phyloP scores from a whole-genome alignment of 2,888 invertebrate genomes.

The Acrocera orbiculus region DNA sequence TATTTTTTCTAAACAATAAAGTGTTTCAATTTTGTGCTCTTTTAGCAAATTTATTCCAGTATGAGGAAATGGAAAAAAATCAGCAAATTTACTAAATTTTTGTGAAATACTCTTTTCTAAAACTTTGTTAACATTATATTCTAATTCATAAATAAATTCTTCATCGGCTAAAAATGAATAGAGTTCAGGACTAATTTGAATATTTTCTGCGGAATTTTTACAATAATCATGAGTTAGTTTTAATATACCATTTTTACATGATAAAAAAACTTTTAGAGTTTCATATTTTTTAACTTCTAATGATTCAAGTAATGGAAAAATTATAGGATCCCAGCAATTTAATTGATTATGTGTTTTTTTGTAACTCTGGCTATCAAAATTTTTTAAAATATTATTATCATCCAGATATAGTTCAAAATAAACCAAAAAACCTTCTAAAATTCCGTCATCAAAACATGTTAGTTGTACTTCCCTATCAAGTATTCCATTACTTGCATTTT shows the following conservation, averaged over 20 bases:
- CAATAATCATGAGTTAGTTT: constrained; percentile 8
- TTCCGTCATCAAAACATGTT: constrained; percentile 3
- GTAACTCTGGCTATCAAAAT: constrained; percentile 5
- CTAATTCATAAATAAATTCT: constrained; percentile 10
- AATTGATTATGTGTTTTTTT: neutral
- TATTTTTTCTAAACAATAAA: constrained; percentile 8
- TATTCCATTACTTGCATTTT: constrained; percentile 6
- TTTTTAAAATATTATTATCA: constrained; percentile 6
- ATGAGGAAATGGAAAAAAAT: constrained; percentile 11
- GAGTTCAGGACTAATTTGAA: constrained; percentile 7
- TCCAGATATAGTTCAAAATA: constrained; percentile 10
- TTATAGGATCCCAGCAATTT: constrained; percentile 11
- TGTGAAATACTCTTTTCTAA: constrained; percentile 4
- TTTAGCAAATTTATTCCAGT: constrained; percentile 11
- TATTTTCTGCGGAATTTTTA: neutral
- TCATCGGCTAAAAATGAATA: constrained; percentile 11
- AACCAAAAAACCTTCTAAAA: constrained; percentile 10
- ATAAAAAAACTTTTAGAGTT: constrained; percentile 6
- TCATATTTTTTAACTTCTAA: constrained; percentile 8
- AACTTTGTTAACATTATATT: constrained; percentile 8
- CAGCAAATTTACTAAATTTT: constrained; percentile 6
- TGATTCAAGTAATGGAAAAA: constrained; percentile 7
- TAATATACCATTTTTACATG: constrained; percentile 9
- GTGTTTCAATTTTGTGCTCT: constrained; percentile 9
- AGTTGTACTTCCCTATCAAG: constrained; percentile 6